These are phyloP conservation scores for Brachirus orientalis DNA, from an alignment of 2,113 vertebrate genomes.

Conservation along the genomic window DNA sequence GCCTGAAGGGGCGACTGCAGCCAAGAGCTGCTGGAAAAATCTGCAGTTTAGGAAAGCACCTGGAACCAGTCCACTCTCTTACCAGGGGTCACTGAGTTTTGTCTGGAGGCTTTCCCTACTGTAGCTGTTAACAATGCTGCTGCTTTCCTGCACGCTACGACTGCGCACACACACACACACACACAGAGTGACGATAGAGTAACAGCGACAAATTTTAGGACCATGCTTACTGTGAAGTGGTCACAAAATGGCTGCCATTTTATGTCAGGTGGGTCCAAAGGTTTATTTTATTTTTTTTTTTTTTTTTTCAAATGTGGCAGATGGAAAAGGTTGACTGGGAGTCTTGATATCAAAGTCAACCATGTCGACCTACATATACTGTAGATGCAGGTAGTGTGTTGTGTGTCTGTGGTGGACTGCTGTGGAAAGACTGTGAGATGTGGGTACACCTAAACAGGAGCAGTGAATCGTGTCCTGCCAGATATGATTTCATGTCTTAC, in stretches of 20 bases:
- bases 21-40: constrained; percentile 75
- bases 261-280: constrained; percentile 34
- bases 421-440: constrained; percentile 68
- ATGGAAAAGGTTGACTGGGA: not conserved
- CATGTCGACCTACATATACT: not conserved
- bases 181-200: constrained; percentile 41
- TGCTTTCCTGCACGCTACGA: constrained; percentile 67
- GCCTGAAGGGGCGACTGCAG: constrained; percentile 57
- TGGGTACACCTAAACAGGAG: constrained; percentile 61
- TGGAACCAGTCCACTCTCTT: constrained; percentile 81
- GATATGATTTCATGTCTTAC: constrained; percentile 77
- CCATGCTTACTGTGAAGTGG: constrained; percentile 27
- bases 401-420: constrained; percentile 39
- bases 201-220: constrained; percentile 60
- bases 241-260: constrained; percentile 66
- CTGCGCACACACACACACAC: constrained; percentile 25
- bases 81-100: constrained; percentile 82
- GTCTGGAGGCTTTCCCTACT: constrained; percentile 82
- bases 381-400: constrained; percentile 11
- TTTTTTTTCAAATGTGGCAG: no score
- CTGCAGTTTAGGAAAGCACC: constrained; percentile 81
- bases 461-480: constrained; percentile 61
- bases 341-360: constrained; percentile 6
- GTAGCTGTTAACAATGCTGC: constrained; percentile 76
- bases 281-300: constrained; percentile 1